These are phyloP conservation scores for Rhamnusium bicolor DNA, from an alignment of 2,888 invertebrate species.

Conservation along the genomic window DNA sequence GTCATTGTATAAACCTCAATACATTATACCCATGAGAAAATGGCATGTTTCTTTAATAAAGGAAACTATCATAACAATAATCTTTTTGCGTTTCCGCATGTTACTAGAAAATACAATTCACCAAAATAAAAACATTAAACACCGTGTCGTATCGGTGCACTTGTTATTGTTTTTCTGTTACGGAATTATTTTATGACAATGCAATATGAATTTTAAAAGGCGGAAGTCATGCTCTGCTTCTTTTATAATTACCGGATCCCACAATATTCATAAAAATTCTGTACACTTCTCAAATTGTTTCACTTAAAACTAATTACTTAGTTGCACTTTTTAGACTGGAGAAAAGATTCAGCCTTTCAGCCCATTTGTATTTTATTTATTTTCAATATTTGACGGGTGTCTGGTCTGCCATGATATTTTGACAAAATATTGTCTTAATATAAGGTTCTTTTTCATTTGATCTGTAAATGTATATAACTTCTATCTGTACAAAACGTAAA, in stretches of 20 bases:
- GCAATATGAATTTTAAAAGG: conserved; percentile 28
- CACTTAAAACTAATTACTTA: background rate
- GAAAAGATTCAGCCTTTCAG: no score
- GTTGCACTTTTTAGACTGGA: no score
- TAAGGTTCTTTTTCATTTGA: no score
- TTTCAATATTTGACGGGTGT: no score
- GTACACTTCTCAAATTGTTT: background rate
- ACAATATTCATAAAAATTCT: conserved; percentile 19
- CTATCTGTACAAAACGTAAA: no score
- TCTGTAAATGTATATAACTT: no score
- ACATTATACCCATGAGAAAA: background rate
- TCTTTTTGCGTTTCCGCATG: background rate
- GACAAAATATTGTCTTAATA: no score
- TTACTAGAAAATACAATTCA: conserved; percentile 1
- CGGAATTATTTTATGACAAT: conserved; percentile 7
- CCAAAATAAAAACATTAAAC: background rate
- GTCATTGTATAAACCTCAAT: background rate
- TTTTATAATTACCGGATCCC: conserved; percentile 32
- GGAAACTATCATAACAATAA: background rate
- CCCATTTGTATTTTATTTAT: no score
- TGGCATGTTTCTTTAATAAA: background rate
- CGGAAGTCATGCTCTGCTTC: conserved; percentile 53
- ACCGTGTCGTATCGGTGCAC: background rate
- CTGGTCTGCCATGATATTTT: no score
- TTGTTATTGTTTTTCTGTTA: background rate